Base-by-base conservation (phyloP, 2,797 vertebrate genomes). In the Alfaro cultratus region DNA sequence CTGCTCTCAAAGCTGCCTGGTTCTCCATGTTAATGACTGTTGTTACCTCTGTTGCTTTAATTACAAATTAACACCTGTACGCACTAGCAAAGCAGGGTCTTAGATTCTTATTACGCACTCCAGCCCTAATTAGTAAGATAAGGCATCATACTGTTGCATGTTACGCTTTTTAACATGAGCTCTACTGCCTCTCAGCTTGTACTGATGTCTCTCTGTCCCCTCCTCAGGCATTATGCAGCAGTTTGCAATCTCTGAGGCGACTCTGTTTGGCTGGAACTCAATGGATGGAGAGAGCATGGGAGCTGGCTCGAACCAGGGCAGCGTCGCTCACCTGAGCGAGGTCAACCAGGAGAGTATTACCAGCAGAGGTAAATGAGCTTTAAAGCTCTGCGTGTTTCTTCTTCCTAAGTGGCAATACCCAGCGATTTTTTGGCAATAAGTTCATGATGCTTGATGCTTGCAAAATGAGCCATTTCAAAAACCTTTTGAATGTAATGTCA, bases 241-340 rank as follows among this genome's bases (percentile, higher is more conserved):
- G 85, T 99, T 99, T 93, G 98, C 98, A 0, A 98, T 99, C 91
- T 99, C 98, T 0, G 97, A 99, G 91, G 98, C 98, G 0, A 99
- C 98, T 12, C 95, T 99, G 71, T 96, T 99, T 86, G 98, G 97
- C 77, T 99, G 97, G 97, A 98, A 96, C 84, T 99, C 98, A 3
- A 96, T 98, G 97, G 98, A 99, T 47, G 98, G 97, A 13, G 98
- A 99, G 78, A 97, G 97, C 55, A 86, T 98, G 91, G 97, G 97
- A 62, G 97, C 96, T 6, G 97, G 96, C 80, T 99, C 97, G 21
- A 96, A 97, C 91, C 97, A 97, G 89, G 98, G 98, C 89, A 98
- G 97, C 36, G 89, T 97, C 34, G 96, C 95, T 74, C 95, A 95
- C 77, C 94, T 96, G 49, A 97, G 97, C 6, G 97, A 98, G 91